phyloP scores from a whole-genome alignment of 2,113 vertebrate species.

The Kryptolebias marmoratus region DNA sequence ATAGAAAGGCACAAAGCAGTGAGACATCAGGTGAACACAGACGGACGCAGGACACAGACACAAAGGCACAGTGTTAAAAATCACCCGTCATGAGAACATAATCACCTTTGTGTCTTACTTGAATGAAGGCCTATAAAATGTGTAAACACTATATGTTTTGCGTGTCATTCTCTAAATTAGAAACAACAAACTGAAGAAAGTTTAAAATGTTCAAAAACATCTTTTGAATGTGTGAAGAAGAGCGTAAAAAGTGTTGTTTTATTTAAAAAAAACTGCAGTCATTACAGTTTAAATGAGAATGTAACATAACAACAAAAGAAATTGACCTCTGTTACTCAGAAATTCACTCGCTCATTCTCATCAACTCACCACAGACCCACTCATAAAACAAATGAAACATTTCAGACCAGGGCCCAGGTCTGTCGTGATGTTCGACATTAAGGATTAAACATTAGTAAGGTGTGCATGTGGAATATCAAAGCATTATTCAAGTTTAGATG shows the following conservation, averaged over 20 bases:
- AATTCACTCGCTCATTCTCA: conserved; percentile 59
- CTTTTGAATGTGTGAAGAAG: conserved; percentile 41
- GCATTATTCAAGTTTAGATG: conserved; percentile 28
- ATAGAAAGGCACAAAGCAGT: conserved; percentile 20
- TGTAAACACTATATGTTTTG: conserved; percentile 26
- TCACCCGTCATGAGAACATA: conserved; percentile 25
- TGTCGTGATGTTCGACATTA: conserved; percentile 63
- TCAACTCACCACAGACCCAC: conserved; percentile 48
- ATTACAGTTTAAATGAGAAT: conserved; percentile 23
- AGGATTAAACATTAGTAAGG: conserved; percentile 49
- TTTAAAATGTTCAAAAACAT: too few relatives aligned
- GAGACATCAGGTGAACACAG: conserved; percentile 34
- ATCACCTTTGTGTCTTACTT: conserved; percentile 36
- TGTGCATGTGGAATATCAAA: conserved; percentile 48
- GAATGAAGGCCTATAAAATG: conserved; percentile 59
- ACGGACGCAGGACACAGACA: conserved; percentile 63
- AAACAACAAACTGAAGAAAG: conserved; percentile 27
- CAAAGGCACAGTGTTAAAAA: conserved; percentile 61
- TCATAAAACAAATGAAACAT: conserved; percentile 62
- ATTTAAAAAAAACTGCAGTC: conserved; percentile 41
- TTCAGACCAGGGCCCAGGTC: conserved; percentile 40
- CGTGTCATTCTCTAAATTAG: conserved; percentile 18
- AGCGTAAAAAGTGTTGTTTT: conserved; percentile 39
- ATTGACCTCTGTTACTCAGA: conserved; percentile 36
- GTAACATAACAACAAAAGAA: too few relatives aligned